Conservation (phyloP, 2,797 vertebrate genomes). For the Bradypodion pumilum region DNA sequence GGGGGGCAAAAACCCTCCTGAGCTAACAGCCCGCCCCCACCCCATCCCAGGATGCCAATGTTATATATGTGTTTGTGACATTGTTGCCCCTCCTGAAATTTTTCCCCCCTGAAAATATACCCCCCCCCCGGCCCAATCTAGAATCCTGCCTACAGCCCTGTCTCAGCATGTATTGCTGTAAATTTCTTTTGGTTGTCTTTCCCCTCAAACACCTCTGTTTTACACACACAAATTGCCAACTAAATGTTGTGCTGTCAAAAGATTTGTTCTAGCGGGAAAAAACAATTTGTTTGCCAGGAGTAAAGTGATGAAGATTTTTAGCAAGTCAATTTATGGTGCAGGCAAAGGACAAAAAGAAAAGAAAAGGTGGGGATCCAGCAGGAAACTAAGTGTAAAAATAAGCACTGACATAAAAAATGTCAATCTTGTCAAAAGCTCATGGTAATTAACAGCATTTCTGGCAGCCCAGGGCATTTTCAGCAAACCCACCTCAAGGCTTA, state of each 20-base stretch:
- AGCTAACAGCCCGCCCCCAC: too few relatives aligned
- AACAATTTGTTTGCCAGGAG: constrained; percentile 9
- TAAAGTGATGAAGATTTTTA: not conserved
- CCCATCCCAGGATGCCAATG: too few relatives aligned
- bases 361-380: not conserved
- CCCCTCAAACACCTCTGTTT: not conserved
- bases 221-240: not conserved
- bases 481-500: not conserved
- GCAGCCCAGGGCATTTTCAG: not conserved
- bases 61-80: too few relatives aligned
- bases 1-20: too few relatives aligned
- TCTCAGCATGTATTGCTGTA: not conserved
- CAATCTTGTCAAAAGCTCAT: not conserved
- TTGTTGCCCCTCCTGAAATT: too few relatives aligned
- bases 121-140: too few relatives aligned
- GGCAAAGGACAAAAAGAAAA: not conserved
- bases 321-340: not conserved
- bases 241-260: not conserved
- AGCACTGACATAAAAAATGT: not conserved
- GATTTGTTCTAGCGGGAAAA: not conserved
- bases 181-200: not conserved
- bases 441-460: not conserved
- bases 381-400: not conserved
- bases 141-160: too few relatives aligned
- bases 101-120: too few relatives aligned